Evolutionary conservation across 2,888 invertebrate genomes (phyloP).

Genomic region (Diarsia rubi): DNA sequence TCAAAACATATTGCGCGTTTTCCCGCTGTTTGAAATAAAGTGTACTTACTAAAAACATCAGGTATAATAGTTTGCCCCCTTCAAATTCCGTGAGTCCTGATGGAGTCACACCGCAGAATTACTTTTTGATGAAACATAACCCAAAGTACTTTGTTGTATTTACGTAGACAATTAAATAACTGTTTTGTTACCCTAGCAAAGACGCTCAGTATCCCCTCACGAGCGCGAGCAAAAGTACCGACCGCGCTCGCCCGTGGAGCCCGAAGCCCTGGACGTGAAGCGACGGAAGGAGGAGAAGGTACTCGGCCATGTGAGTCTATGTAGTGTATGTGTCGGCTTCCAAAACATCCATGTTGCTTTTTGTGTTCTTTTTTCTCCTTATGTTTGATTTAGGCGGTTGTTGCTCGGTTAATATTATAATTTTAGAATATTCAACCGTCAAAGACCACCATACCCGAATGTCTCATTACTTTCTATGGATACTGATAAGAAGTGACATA

Average conservation of each 20-base stretch:
- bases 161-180: background rate
- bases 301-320: slow-evolving; percentile 95
- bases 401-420: slow-evolving; percentile 46
- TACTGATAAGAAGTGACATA: background rate
- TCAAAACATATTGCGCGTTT: background rate
- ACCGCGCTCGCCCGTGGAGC: slow-evolving; percentile 94
- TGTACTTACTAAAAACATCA: background rate
- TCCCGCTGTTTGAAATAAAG: background rate
- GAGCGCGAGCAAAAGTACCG: slow-evolving; percentile 95
- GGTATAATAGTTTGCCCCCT: background rate
- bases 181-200: slow-evolving; percentile 33
- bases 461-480: background rate
- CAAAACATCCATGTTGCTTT: slow-evolving; percentile 65
- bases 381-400: slow-evolving; percentile 47
- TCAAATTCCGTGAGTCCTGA: background rate
- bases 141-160: background rate
- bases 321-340: slow-evolving; percentile 87
- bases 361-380: slow-evolving; percentile 48
- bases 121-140: background rate
- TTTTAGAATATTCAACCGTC: background rate
- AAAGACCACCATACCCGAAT: background rate
- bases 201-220: slow-evolving; percentile 95
- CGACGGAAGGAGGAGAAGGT: slow-evolving; percentile 96
- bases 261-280: slow-evolving; percentile 93
- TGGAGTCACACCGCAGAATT: background rate